phyloP scores from a whole-genome alignment of 2,797 vertebrate species.

The Margarornis squamiger region DNA sequence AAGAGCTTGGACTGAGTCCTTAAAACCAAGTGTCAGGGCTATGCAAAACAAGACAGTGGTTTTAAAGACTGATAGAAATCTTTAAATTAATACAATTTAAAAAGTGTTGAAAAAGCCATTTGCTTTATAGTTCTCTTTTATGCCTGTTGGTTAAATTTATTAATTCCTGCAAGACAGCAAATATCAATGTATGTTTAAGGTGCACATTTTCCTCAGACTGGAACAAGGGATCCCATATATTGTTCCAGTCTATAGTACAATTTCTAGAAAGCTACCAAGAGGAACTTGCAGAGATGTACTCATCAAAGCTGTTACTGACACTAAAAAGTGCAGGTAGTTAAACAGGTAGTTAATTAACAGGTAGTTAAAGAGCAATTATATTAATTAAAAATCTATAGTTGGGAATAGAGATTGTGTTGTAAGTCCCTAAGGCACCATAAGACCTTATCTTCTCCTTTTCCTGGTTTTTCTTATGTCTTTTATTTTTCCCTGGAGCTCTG shows the following conservation, averaged over 20 bases:
- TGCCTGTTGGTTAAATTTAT: not conserved
- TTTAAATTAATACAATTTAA: not conserved
- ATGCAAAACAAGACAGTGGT: not conserved
- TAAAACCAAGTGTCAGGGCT: not conserved
- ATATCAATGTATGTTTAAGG: not conserved
- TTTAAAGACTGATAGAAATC: not conserved
- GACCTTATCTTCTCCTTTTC: not conserved
- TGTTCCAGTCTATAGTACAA: not conserved
- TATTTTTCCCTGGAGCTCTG: not conserved
- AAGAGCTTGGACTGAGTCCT: not conserved
- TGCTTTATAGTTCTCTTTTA: not conserved
- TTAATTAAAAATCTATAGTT: not conserved
- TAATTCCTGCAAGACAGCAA: not conserved
- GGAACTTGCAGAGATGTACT: not conserved
- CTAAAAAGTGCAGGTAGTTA: not conserved
- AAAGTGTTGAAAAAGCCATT: not conserved
- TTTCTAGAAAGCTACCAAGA: not conserved
- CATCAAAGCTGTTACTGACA: not conserved
- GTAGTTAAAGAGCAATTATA: not conserved
- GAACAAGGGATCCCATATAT: not conserved
- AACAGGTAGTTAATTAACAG: not conserved
- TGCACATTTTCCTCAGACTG: not conserved
- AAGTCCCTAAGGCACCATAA: not conserved
- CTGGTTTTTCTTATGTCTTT: not conserved
- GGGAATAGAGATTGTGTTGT: not conserved